Conservation (phyloP, 2,888 invertebrate species). For the Cephus pygmeus region DNA sequence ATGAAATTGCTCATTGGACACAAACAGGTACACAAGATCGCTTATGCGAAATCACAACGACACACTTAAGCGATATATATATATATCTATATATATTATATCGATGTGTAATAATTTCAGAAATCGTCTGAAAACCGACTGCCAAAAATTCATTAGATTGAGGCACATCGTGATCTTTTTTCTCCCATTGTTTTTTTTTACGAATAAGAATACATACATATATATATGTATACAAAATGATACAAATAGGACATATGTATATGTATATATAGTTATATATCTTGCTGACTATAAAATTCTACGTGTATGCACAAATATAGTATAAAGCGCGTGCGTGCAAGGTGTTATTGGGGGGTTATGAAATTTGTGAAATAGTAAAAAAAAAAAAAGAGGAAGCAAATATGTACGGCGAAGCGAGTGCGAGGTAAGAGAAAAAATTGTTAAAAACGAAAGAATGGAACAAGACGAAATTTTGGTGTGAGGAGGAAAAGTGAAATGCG, state of each 20-base stretch:
- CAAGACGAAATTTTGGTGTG: not conserved
- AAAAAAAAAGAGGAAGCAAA: slow-evolving; percentile 12
- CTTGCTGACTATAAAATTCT: not conserved
- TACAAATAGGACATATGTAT: no score
- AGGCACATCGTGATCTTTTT: slow-evolving; percentile 34
- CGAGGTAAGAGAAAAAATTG: not conserved
- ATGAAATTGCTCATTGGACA: not conserved
- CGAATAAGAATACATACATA: not conserved
- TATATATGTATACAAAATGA: not conserved
- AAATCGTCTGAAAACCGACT: slow-evolving; percentile 43
- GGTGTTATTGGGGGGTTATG: not conserved
- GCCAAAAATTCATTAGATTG: slow-evolving; percentile 43
- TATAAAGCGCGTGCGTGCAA: not conserved
- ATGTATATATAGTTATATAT: no score
- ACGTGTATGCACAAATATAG: slow-evolving; percentile 7
- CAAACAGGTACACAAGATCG: not conserved
- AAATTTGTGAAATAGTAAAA: slow-evolving; percentile 1
- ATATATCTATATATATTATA: not conserved
- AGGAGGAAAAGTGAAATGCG: not conserved
- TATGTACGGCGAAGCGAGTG: slow-evolving; percentile 7
- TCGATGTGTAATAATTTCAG: slow-evolving; percentile 17
- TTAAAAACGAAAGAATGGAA: not conserved
- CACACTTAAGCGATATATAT: not conserved
- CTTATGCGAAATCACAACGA: not conserved
- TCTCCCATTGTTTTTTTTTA: not conserved